Conservation (phyloP, 2,888 invertebrate genomes). For the Stictocephala bisonia region DNA sequence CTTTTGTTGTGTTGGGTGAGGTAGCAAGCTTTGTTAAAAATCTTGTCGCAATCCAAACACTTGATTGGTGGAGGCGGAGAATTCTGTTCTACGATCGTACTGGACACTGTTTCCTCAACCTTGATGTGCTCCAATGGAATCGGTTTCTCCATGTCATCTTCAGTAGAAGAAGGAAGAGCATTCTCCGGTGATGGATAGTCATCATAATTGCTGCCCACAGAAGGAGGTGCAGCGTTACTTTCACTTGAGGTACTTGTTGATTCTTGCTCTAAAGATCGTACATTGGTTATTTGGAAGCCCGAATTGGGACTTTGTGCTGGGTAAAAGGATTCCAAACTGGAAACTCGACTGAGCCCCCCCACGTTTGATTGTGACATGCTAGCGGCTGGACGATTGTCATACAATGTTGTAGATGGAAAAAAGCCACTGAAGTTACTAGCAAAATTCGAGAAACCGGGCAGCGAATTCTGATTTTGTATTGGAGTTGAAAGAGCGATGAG, state of each 20-base stretch:
- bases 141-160: constrained; percentile 37
- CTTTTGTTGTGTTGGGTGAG: constrained; percentile 92
- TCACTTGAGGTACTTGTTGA: not conserved
- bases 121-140: constrained; percentile 29
- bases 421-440: constrained; percentile 41
- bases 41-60: constrained; percentile 85
- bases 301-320: constrained; percentile 28
- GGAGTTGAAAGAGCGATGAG: constrained; percentile 21
- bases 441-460: constrained; percentile 77
- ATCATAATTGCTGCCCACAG: constrained; percentile 21
- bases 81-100: constrained; percentile 48
- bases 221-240: constrained; percentile 14
- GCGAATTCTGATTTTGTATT: constrained; percentile 61
- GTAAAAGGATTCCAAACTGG: constrained; percentile 42
- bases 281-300: constrained; percentile 1
- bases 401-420: constrained; percentile 38
- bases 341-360: constrained; percentile 76
- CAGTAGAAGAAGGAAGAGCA: constrained; percentile 8
- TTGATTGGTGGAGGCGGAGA: constrained; percentile 64
- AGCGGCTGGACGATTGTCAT: constrained; percentile 60
- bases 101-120: constrained; percentile 47
- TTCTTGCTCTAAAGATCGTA: constrained; percentile 15
- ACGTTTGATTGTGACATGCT: constrained; percentile 76
- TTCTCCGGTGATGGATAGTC: not conserved
- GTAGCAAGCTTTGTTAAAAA: constrained; percentile 88